These are phyloP conservation scores for Cairina moschata DNA, from an alignment of 2,113 vertebrate species.

Conservation along the genomic window DNA sequence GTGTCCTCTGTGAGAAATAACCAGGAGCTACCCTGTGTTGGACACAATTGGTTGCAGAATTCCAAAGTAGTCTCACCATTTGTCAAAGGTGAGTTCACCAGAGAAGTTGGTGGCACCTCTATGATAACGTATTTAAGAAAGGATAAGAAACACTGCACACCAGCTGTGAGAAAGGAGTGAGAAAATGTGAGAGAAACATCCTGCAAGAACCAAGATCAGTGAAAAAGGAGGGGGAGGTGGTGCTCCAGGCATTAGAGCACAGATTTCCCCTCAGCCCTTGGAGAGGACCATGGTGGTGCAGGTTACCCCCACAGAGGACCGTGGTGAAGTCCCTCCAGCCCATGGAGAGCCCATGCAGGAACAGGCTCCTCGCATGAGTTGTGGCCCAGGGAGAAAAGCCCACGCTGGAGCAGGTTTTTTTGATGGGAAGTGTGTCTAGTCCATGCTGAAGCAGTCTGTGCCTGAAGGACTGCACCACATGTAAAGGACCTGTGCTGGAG, in stretches of 20 bases:
- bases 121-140: not conserved
- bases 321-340: not conserved
- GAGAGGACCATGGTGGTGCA: not conserved
- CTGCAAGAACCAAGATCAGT: not conserved
- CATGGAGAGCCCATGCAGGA: not conserved
- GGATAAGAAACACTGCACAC: not conserved
- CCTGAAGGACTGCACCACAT: not conserved
- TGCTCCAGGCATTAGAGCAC: not conserved
- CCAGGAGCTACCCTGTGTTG: fast-evolving
- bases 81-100: not conserved
- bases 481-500: not conserved
- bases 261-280: not conserved
- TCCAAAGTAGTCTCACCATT: not conserved
- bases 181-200: not conserved
- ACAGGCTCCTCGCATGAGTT: not conserved
- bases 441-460: not conserved
- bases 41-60: not conserved
- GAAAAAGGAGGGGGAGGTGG: not conserved
- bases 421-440: not conserved
- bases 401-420: not conserved
- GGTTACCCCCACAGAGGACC: not conserved
- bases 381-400: not conserved
- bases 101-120: not conserved
- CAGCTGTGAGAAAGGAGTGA: not conserved
- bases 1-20: not conserved